These are phyloP conservation scores for Spicauda simplicius DNA, from an alignment of 2,888 invertebrate genomes.

Conservation along the genomic window DNA sequence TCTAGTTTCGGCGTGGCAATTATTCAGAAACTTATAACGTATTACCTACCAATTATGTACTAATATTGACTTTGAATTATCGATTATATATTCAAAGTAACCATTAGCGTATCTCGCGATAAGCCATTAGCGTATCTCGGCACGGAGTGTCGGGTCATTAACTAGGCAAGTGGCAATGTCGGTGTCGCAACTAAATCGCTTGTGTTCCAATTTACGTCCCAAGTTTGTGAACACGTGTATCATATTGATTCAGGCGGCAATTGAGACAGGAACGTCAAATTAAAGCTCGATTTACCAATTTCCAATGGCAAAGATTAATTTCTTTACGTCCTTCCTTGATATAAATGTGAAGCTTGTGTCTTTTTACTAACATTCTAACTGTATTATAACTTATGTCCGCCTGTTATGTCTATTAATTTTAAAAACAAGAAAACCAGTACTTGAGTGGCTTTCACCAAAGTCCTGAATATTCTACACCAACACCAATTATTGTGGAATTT, in stretches of 20 bases:
- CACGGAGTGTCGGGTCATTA: constrained; percentile 20
- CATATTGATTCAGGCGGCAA: constrained; percentile 10
- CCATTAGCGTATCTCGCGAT: constrained; percentile 6
- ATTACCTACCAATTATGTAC: neutral
- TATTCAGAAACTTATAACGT: neutral
- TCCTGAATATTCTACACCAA: no score
- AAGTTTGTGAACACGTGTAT: constrained; percentile 14
- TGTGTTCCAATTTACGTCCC: constrained; percentile 16
- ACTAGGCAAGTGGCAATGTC: constrained; percentile 19
- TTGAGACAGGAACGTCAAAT: constrained; percentile 3
- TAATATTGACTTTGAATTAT: neutral
- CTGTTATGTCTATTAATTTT: no score
- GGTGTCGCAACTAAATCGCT: constrained; percentile 28
- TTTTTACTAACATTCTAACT: no score
- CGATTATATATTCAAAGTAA: constrained; percentile 1
- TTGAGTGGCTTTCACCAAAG: no score
- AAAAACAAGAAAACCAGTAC: no score
- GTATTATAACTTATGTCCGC: no score
- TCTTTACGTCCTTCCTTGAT: neutral
- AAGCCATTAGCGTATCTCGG: constrained; percentile 5
- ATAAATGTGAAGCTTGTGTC: no score
- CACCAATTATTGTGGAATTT: no score
- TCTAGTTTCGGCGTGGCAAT: no score
- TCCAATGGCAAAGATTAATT: neutral
- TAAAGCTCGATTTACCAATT: neutral